These are phyloP conservation scores for Crenuchus spilurus DNA, from an alignment of 2,797 vertebrate species.

Conservation along the genomic window DNA sequence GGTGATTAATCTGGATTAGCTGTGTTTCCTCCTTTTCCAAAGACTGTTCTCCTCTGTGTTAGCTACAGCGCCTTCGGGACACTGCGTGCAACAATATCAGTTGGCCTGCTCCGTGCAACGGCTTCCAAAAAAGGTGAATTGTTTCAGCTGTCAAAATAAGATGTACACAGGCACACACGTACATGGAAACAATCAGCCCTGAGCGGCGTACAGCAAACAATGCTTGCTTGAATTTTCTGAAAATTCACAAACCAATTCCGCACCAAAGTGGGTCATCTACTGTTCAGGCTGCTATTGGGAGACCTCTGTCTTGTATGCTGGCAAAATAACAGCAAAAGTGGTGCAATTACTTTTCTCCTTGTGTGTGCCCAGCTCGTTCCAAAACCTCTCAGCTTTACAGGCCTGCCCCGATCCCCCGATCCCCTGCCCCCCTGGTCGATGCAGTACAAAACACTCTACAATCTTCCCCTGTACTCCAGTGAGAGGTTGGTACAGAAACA, in stretches of 20 bases:
- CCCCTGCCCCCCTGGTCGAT: not conserved
- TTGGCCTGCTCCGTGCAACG: not conserved
- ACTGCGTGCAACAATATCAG: not conserved
- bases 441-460: constrained; percentile 16
- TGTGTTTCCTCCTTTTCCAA: constrained; percentile 66
- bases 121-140: not conserved
- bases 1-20: constrained; percentile 70
- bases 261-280: constrained; percentile 28
- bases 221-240: constrained; percentile 4
- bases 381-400: not conserved
- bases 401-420: too few species aligned
- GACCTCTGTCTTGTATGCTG: constrained; percentile 11
- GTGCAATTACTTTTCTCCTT: constrained; percentile 5
- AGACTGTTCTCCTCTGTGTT: not conserved
- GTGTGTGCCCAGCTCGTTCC: not conserved
- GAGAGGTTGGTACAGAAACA: constrained; percentile 7
- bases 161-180: not conserved
- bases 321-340: constrained; percentile 1
- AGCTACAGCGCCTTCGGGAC: not conserved
- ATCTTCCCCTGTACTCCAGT: not conserved
- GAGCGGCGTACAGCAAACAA: not conserved
- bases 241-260: constrained; percentile 29
- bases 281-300: constrained; percentile 23
- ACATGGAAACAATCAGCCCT: not conserved
- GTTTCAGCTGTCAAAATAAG: not conserved